Percentiles rank a stretch among this genome's conserved stretches.
These are phyloP conservation scores for Hepsetus odoe DNA, from an alignment of 2,113 vertebrate genomes.

Conservation along the genomic window DNA sequence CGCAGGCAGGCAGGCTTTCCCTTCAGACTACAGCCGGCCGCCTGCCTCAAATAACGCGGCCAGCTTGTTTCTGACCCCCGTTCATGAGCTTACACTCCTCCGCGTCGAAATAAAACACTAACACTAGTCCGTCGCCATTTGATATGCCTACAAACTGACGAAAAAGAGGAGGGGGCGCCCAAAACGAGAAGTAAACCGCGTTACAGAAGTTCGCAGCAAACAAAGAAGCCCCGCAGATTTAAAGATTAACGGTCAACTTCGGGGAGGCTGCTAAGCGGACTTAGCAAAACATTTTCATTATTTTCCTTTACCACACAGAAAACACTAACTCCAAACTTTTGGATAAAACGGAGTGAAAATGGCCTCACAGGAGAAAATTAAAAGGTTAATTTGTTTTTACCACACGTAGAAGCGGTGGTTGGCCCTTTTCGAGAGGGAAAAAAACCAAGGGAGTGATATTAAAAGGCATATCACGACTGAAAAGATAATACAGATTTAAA, in stretches of 20 bases:
- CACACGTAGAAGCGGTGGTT: too few species aligned
- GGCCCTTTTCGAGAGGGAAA: not conserved
- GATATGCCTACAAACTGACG: constrained; percentile 18
- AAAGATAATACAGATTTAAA: not conserved
- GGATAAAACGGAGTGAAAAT: too few species aligned
- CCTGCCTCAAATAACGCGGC: too few species aligned
- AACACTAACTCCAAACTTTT: too few species aligned
- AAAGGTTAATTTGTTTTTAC: too few species aligned
- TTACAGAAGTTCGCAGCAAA: not conserved
- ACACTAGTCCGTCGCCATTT: constrained; percentile 13
- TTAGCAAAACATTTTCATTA: too few species aligned
- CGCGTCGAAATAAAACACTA: not conserved
- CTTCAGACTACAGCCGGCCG: not conserved
- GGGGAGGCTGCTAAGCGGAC: too few species aligned
- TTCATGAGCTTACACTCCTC: constrained; percentile 11
- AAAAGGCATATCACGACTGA: not conserved
- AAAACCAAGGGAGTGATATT: not conserved
- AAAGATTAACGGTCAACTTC: not conserved
- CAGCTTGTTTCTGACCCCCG: not conserved
- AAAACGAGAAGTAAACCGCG: not conserved
- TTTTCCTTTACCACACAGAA: too few species aligned
- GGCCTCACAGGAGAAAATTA: too few species aligned
- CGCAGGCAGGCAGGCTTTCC: constrained; percentile 37
- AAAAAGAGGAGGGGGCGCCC: not conserved
- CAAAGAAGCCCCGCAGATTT: not conserved